These are phyloP conservation scores for Ylistrum balloti DNA, from an alignment of 1,140 invertebrate species.

Conservation along the genomic window DNA sequence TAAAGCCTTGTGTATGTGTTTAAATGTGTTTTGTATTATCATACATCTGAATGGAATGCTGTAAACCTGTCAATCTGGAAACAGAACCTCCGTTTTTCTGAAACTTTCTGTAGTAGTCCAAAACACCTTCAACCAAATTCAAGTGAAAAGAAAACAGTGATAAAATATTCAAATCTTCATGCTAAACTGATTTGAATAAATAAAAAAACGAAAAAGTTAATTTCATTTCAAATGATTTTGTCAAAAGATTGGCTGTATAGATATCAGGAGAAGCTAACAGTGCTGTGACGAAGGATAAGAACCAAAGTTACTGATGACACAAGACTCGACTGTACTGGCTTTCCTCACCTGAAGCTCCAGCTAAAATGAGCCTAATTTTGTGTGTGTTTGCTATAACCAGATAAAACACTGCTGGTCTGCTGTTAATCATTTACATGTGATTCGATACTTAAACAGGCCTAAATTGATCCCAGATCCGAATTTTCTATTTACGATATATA, in stretches of 20 bases:
- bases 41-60: not conserved
- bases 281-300: not conserved
- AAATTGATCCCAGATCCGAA: not conserved
- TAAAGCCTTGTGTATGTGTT: not conserved
- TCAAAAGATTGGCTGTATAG: not conserved
- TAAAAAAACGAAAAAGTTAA: not conserved
- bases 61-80: not conserved
- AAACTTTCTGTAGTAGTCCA: not conserved
- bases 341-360: not conserved
- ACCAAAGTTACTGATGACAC: not conserved
- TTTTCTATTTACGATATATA: not conserved
- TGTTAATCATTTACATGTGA: not conserved
- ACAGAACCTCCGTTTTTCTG: not conserved
- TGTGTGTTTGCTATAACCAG: not conserved
- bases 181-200: not conserved
- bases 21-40: constrained; percentile 29
- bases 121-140: not conserved
- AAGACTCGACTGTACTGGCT: not conserved
- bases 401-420: too few species aligned
- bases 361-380: not conserved
- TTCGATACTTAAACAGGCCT: not conserved
- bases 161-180: not conserved
- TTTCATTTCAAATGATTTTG: not conserved
- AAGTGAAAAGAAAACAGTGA: not conserved
- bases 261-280: not conserved